phyloP scores from a whole-genome alignment of 2,888 invertebrate genomes.

The Nymphalis urticae region DNA sequence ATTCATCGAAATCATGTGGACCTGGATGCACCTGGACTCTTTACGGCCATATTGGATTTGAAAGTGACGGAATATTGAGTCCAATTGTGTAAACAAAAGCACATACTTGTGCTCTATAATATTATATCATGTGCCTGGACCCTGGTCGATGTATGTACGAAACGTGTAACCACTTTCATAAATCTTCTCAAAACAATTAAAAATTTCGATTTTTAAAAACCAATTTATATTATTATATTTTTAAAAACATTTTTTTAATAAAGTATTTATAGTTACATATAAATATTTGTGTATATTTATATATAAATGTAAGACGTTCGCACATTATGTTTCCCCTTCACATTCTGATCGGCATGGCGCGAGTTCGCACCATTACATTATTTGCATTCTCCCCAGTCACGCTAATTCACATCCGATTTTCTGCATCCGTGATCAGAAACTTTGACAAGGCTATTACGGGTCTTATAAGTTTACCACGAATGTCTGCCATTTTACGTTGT shows the following conservation, averaged over 20 bases:
- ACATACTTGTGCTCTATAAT: too few species aligned
- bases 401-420: conserved; percentile 47
- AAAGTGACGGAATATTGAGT: too few species aligned
- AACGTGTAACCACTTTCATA: too few species aligned
- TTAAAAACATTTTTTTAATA: background rate
- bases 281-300: background rate
- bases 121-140: too few species aligned
- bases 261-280: background rate
- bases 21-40: too few species aligned
- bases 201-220: too few species aligned
- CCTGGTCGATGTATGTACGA: too few species aligned
- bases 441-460: conserved; percentile 36
- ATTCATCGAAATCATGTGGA: too few species aligned
- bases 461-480: conserved; percentile 33
- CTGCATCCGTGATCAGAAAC: conserved; percentile 44
- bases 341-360: conserved; percentile 21
- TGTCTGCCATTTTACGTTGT: conserved; percentile 14
- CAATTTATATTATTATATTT: too few species aligned
- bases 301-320: conserved; percentile 1
- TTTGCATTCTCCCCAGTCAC: conserved; percentile 42
- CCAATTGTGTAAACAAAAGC: too few species aligned
- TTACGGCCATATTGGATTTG: too few species aligned
- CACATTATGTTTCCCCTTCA: conserved; percentile 7
- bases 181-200: too few species aligned
- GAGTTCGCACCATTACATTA: conserved; percentile 25